These are phyloP conservation scores for Urocitellus parryii DNA, from an alignment of 2,113 vertebrate genomes.

Conservation along the genomic window DNA sequence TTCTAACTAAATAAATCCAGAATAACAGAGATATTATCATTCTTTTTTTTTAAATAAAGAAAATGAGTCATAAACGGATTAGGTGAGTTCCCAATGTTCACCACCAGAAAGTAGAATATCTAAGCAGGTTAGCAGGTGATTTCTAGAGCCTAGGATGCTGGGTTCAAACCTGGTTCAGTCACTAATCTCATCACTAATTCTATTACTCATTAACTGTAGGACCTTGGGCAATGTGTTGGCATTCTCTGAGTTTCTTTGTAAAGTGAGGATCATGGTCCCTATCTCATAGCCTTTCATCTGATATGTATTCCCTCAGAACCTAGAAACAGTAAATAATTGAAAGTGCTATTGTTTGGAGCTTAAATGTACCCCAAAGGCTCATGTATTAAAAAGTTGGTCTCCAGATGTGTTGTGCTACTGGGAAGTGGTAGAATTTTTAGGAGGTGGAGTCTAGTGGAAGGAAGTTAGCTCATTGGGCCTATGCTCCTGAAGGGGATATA, in stretches of 20 bases:
- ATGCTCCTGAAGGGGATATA: rapidly evolving
- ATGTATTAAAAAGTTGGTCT: not conserved
- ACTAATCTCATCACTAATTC: not conserved
- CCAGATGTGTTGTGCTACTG: not conserved
- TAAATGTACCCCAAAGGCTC: not conserved
- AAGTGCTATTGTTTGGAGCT: not conserved
- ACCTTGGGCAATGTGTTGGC: not conserved
- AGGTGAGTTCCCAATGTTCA: not conserved
- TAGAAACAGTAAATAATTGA: not conserved
- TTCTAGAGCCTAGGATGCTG: not conserved
- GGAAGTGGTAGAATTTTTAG: not conserved
- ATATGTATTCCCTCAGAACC: not conserved
- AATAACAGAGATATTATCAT: not conserved
- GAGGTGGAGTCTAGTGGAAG: not conserved
- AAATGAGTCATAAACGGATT: conserved; percentile 4
- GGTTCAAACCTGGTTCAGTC: not conserved
- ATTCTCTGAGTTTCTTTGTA: not conserved
- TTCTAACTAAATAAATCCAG: not conserved
- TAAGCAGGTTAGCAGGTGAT: not conserved
- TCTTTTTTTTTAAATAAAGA: not conserved
- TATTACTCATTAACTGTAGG: not conserved
- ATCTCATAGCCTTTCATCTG: not conserved
- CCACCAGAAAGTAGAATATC: not conserved
- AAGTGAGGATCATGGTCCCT: not conserved
- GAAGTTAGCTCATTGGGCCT: too few species aligned